Percentiles rank a stretch among this genome's conserved stretches.
These are phyloP conservation scores for Steinernema hermaphroditum DNA, from an alignment of 2,888 invertebrate species.

Conservation along the genomic window DNA sequence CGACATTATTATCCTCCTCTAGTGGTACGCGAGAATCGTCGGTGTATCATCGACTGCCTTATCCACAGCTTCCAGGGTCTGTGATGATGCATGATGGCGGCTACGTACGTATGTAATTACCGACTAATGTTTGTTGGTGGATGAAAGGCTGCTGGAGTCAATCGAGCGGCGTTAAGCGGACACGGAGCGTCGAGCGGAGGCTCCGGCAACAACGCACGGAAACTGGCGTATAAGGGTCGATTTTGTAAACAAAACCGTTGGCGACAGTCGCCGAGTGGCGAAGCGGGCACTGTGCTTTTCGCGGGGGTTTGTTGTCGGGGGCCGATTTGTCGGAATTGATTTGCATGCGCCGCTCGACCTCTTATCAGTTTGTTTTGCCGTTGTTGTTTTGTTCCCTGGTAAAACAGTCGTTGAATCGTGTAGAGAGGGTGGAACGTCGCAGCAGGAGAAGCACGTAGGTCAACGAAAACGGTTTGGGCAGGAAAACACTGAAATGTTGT, in stretches of 20 bases:
- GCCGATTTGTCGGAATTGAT: slow-evolving; percentile 9
- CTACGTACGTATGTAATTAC: slow-evolving; percentile 23
- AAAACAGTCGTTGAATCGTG: background rate
- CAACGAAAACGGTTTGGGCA: too few relatives aligned
- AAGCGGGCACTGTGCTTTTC: slow-evolving; percentile 12
- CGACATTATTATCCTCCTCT: slow-evolving; percentile 22
- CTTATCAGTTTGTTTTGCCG: slow-evolving; percentile 24
- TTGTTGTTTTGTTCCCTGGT: slow-evolving; percentile 13
- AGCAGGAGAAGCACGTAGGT: too few relatives aligned
- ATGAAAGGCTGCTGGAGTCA: slow-evolving; percentile 8
- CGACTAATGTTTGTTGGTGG: slow-evolving; percentile 23
- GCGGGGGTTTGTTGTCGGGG: too few relatives aligned
- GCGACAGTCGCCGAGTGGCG: background rate
- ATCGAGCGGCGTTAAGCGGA: background rate
- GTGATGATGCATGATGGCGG: background rate
- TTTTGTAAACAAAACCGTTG: slow-evolving; percentile 27
- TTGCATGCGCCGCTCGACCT: slow-evolving; percentile 22
- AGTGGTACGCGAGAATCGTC: background rate
- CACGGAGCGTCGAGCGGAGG: background rate
- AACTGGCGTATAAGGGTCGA: background rate
- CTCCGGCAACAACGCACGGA: background rate
- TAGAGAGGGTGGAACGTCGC: too few relatives aligned
- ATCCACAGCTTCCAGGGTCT: slow-evolving; percentile 4
- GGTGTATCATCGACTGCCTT: slow-evolving; percentile 12
- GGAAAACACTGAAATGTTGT: too few relatives aligned